These are phyloP conservation scores for Ophion ventricosus DNA, from an alignment of 2,888 invertebrate species.

Conservation along the genomic window DNA sequence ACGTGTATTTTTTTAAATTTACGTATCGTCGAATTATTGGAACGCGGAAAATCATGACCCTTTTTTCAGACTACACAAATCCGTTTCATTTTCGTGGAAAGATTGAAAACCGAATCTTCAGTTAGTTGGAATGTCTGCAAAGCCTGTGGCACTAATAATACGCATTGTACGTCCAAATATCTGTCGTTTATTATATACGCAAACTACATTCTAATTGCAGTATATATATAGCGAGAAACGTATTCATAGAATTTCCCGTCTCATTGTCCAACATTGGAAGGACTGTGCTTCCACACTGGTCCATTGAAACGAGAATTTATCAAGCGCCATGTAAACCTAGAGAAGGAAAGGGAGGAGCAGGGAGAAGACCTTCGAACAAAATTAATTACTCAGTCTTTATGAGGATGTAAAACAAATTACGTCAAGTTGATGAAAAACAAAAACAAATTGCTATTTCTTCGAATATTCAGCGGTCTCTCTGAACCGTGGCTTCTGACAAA, in stretches of 20 bases:
- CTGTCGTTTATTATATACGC: conserved; percentile 10
- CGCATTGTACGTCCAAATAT: not conserved
- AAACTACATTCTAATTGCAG: conserved; percentile 12
- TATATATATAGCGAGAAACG: conserved; percentile 15
- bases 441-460: not conserved
- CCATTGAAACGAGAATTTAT: conserved; percentile 6
- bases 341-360: not conserved
- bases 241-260: conserved; percentile 35
- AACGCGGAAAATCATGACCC: no score
- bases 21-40: no score
- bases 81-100: not conserved
- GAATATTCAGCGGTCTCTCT: not conserved
- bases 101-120: not conserved
- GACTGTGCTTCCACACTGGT: conserved; percentile 17
- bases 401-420: not conserved
- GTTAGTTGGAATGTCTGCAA: not conserved
- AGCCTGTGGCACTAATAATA: not conserved
- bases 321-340: conserved; percentile 13
- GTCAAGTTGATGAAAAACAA: not conserved
- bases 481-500: not conserved
- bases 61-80: not conserved
- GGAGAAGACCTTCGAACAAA: not conserved
- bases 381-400: not conserved
- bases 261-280: conserved; percentile 40
- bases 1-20: no score